A percentile compares a stretch with the other conserved stretches of the same genome.
Conservation (phyloP, 2,113 vertebrate genomes). For the Calidris pugnax region DNA sequence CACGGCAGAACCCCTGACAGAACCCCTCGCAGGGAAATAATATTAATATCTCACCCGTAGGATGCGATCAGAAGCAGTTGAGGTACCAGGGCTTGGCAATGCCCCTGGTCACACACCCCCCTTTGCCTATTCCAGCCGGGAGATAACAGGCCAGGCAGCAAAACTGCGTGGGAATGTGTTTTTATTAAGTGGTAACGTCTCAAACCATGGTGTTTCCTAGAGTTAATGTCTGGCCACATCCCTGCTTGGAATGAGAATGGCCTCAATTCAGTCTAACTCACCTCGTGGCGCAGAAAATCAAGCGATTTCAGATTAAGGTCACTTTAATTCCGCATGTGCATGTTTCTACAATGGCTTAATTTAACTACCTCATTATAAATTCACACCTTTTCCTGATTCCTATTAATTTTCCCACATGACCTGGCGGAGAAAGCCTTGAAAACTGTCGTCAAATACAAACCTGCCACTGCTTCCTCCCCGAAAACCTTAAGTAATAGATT, state of each 20-base stretch:
- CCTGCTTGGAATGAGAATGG: rapidly evolving
- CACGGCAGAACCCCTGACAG: not conserved
- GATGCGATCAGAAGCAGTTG: not conserved
- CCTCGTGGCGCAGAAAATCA: not conserved
- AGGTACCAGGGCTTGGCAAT: no score
- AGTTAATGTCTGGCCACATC: not conserved
- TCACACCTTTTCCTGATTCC: not conserved
- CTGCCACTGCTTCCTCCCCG: no score
- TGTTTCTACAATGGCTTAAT: not conserved
- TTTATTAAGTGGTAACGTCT: rapidly evolving
- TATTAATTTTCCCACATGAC: not conserved
- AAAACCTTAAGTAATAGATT: not conserved
- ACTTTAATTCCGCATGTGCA: not conserved
- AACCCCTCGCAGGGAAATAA: not conserved
- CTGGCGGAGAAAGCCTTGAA: not conserved
- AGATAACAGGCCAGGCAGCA: not conserved
- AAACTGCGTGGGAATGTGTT: not conserved
- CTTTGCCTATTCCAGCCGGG: not conserved
- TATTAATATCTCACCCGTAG: not conserved
- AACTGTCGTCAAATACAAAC: not conserved
- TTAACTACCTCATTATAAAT: not conserved
- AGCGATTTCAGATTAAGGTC: not conserved
- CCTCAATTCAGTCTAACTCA: not conserved
- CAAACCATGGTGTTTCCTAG: not conserved
- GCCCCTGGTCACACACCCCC: not conserved